Evolutionary conservation across 2,888 invertebrate species (phyloP), one percentile per base, ranked within the genome.

Genomic region (Diplazon laetatorius): DNA sequence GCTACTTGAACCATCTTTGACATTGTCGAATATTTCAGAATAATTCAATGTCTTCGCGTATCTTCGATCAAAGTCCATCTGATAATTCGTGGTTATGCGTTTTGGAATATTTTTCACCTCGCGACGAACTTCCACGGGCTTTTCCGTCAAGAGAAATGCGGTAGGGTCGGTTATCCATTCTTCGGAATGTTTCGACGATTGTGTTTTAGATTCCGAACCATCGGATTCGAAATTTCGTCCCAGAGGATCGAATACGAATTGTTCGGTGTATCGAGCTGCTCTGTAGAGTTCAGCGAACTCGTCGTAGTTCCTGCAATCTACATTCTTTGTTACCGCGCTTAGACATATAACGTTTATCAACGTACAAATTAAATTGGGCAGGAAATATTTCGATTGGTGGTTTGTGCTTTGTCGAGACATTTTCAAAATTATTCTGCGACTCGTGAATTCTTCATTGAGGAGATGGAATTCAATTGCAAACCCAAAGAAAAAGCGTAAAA

Each of bases 21-120:
- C 5, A 10, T 69, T 39, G 46, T 55, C 14, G 48, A 66, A 78
- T 66, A 78, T 71, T 75, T 70, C 60, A 0, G 74, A 71, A 62
- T 78, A 78, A 71, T 71, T 65, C 22, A 20, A 55, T 44, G 37
- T 37, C 37, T 14, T 12, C 1, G 55, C n/a, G 42, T 78, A 78
- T 35, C 16, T 39, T 48, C 30, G 46, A 35, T 75, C 66, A 44
- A 78, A 78, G 3, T 48, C 9, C 2, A 9, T 75, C 25, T 71
- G 60, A n/a, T 78, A 78, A 55, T 52, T 20, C 12, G 66, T 66
- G 3, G 9, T 25, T 18, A 78, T 35, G 2, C 69, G 39, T 39
- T 52, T 63, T 1, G 44, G 18, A 10, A 52, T 16, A 10, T 57
- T 55, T 69, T 59, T 18, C 1, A 16, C 12, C 2, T 48, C 25